Conservation (phyloP, 2,888 invertebrate genomes). For the Xylota sylvarum region DNA sequence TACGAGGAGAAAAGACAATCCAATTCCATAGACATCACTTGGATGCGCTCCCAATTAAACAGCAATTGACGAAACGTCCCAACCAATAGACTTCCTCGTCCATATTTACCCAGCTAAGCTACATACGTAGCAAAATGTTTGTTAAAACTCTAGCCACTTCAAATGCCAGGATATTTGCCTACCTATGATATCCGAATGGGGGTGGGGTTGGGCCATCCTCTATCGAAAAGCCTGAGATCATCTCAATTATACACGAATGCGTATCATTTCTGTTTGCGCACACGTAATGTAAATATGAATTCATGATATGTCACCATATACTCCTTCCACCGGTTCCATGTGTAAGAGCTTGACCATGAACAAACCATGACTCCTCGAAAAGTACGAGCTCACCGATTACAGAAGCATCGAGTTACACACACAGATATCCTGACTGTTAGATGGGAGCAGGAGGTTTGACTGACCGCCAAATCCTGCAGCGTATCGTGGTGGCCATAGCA, state of each 20-base stretch:
- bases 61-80: constrained; percentile 1
- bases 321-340: neutral
- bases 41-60: neutral
- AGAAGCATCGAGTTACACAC: constrained; percentile 26
- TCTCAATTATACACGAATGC: constrained; percentile 74
- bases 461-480: constrained; percentile 73
- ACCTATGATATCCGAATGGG: constrained; percentile 18
- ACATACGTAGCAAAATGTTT: constrained; percentile 1
- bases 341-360: constrained; percentile 47
- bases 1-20: neutral
- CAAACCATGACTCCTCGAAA: constrained; percentile 55
- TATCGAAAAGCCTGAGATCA: constrained; percentile 58
- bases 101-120: constrained; percentile 14
- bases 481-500: constrained; percentile 62
- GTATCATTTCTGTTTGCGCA: constrained; percentile 70
- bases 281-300: constrained; percentile 69
- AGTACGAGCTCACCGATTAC: constrained; percentile 38
- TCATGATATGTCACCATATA: constrained; percentile 65
- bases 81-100: neutral
- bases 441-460: constrained; percentile 25
- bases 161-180: constrained; percentile 32
- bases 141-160: constrained; percentile 32
- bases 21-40: constrained; percentile 1
- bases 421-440: constrained; percentile 4
- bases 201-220: too few species aligned